phyloP scores from a whole-genome alignment of 2,888 invertebrate genomes.

The Lithophane leautieri region DNA sequence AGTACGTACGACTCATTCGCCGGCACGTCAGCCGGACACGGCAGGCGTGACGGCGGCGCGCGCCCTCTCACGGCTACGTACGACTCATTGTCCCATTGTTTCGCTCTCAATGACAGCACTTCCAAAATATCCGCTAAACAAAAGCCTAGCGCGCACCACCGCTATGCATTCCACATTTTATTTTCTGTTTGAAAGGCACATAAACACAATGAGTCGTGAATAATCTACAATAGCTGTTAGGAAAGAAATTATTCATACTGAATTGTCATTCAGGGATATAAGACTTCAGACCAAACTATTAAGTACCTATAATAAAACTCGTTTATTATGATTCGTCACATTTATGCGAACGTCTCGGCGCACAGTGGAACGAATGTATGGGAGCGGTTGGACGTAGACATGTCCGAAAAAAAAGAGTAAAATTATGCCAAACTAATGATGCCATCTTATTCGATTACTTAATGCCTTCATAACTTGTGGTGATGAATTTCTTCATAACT shows the following conservation, averaged over 20 bases:
- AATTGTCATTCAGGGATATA: constrained; percentile 78
- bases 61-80: constrained; percentile 27
- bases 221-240: constrained; percentile 83
- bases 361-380: no score
- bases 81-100: constrained; percentile 71
- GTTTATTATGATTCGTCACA: constrained; percentile 80
- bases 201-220: constrained; percentile 85
- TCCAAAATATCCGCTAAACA: constrained; percentile 83
- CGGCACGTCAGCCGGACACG: constrained; percentile 10
- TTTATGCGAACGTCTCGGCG: constrained; percentile 71
- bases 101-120: constrained; percentile 79
- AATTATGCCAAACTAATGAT: no score
- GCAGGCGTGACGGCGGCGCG: no score
- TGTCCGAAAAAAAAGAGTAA: no score
- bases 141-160: constrained; percentile 72
- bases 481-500: no score
- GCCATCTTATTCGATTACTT: no score
- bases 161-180: constrained; percentile 82
- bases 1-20: constrained; percentile 60
- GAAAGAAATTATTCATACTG: constrained; percentile 80
- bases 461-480: no score
- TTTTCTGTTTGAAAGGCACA: constrained; percentile 83
- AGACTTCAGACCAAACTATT: constrained; percentile 74
- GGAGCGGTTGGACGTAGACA: no score
- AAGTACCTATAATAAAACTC: constrained; percentile 73